Evolutionary conservation across 2,888 invertebrate genomes (phyloP).

Genomic region (Bhutanitis thaidina): DNA sequence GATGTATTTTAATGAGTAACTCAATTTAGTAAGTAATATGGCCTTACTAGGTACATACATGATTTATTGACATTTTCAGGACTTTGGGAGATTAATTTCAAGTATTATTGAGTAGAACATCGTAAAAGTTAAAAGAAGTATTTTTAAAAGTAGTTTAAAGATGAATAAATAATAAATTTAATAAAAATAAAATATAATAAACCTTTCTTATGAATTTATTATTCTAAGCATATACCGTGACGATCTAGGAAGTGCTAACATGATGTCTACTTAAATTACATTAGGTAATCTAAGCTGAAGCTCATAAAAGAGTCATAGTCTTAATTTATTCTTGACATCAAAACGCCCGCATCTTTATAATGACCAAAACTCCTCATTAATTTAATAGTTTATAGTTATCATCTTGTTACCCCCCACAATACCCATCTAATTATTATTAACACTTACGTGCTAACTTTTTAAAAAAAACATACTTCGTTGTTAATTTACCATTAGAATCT

Average conservation of each 20-base stretch:
- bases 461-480: not conserved
- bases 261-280: not conserved
- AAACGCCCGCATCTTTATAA: slow-evolving; percentile 48
- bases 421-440: not conserved
- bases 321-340: slow-evolving; percentile 20
- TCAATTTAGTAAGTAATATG: too few relatives aligned
- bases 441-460: slow-evolving; percentile 5
- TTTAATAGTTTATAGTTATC: slow-evolving; percentile 31
- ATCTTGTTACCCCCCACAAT: slow-evolving; percentile 31
- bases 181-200: too few relatives aligned
- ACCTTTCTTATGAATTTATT: not conserved
- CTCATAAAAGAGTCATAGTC: too few relatives aligned
- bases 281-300: too few relatives aligned
- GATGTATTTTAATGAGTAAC: too few relatives aligned
- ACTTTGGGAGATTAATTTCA: too few relatives aligned
- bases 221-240: not conserved
- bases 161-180: too few relatives aligned
- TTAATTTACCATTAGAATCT: not conserved
- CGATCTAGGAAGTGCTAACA: not conserved
- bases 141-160: too few relatives aligned
- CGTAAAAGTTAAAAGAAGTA: too few relatives aligned
- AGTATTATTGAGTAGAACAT: too few relatives aligned
- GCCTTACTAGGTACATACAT: too few relatives aligned
- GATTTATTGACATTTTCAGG: too few relatives aligned
- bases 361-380: slow-evolving; percentile 35